phyloP scores from a whole-genome alignment of 2,113 vertebrate species.

The Phylloscopus trochilus region DNA sequence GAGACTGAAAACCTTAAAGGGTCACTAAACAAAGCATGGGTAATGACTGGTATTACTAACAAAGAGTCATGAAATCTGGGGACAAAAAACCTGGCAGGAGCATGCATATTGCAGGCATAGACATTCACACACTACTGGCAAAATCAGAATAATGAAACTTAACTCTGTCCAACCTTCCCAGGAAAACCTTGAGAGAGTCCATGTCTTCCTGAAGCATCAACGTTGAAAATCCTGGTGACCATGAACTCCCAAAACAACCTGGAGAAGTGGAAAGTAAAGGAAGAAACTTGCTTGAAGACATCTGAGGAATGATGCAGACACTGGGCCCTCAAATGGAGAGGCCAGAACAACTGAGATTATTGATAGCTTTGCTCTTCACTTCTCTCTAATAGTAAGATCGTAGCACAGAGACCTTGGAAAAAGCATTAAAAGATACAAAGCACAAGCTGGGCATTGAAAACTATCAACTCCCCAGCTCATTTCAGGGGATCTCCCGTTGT shows the following conservation, averaged over 20 bases:
- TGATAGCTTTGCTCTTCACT: neutral
- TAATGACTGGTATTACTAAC: neutral
- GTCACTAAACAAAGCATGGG: neutral
- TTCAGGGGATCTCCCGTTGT: neutral
- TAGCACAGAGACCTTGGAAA: neutral
- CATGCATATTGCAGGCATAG: neutral
- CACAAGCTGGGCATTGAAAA: neutral
- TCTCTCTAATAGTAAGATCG: neutral
- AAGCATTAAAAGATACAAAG: neutral
- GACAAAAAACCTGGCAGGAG: rapidly evolving
- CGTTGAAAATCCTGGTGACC: neutral
- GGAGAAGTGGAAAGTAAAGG: neutral
- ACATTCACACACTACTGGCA: neutral
- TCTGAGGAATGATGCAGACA: neutral
- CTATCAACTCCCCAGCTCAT: neutral
- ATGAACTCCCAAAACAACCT: neutral
- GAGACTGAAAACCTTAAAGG: neutral
- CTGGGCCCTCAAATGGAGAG: neutral
- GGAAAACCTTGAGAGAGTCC: neutral
- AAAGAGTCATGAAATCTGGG: neutral
- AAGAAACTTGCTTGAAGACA: neutral
- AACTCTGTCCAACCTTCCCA: neutral
- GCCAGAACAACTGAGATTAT: neutral
- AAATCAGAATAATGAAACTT: neutral
- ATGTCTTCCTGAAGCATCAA: neutral